Conservation (phyloP, 2,888 invertebrate genomes). For the Eristalinus sepulchralis region DNA sequence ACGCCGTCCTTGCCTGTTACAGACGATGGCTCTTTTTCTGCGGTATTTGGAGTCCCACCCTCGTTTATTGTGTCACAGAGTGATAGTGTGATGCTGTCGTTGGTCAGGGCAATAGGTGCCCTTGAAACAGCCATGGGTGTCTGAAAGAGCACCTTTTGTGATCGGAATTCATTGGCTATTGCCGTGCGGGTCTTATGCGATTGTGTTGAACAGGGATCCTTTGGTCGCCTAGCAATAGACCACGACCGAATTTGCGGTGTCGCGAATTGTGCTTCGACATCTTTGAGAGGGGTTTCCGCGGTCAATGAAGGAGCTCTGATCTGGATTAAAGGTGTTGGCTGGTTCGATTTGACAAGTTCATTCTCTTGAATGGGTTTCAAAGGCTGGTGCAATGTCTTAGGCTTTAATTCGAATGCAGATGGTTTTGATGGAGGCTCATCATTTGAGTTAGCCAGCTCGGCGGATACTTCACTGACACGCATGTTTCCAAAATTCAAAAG, state of each 20-base stretch:
- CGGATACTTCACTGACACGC: constrained; percentile 73
- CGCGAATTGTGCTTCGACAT: constrained; percentile 75
- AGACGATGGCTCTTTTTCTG: constrained; percentile 68
- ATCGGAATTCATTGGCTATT: constrained; percentile 77
- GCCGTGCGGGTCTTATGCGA: constrained; percentile 74
- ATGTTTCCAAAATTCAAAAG: constrained; percentile 75
- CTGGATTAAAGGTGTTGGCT: not conserved
- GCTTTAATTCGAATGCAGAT: constrained; percentile 13
- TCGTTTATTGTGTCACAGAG: constrained; percentile 78
- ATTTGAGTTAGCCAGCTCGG: constrained; percentile 3
- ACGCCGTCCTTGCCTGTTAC: constrained; percentile 47
- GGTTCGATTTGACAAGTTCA: not conserved
- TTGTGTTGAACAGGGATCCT: constrained; percentile 74
- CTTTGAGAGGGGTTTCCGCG: constrained; percentile 75
- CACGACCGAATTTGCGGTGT: constrained; percentile 78
- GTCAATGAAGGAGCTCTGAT: not conserved
- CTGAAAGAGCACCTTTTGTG: constrained; percentile 80
- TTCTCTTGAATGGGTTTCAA: constrained; percentile 64
- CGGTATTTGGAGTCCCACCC: constrained; percentile 73
- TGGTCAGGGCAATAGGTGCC: constrained; percentile 74
- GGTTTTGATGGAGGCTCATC: constrained; percentile 9
- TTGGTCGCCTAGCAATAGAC: constrained; percentile 73
- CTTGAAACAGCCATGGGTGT: constrained; percentile 79
- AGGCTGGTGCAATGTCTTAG: not conserved
- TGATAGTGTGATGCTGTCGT: constrained; percentile 77